Percentiles rank a stretch among this genome's conserved stretches.
Evolutionary conservation across 2,113 vertebrate species (phyloP).

Genomic region (Daphoenositta chrysoptera): DNA sequence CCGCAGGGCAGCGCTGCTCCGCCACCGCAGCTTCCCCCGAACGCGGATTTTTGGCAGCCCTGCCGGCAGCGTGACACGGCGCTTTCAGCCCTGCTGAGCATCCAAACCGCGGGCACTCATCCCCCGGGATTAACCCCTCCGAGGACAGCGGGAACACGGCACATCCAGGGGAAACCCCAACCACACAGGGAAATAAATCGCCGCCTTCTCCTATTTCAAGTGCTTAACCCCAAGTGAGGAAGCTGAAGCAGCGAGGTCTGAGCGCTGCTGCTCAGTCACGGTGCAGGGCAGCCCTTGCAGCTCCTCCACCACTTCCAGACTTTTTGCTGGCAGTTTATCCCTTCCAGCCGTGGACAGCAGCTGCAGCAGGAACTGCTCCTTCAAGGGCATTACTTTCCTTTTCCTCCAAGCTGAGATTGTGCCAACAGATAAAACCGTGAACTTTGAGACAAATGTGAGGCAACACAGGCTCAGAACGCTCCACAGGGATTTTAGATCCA

Average conservation of each 20-base stretch:
- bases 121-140: not conserved
- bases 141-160: not conserved
- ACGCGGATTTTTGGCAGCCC: not conserved
- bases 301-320: not conserved
- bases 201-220: not conserved
- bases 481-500: rapidly evolving
- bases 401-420: not conserved
- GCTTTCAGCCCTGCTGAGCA: not conserved
- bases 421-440: not conserved
- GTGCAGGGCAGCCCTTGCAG: not conserved
- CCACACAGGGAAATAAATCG: not conserved
- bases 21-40: not conserved
- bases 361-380: not conserved
- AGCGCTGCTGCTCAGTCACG: not conserved
- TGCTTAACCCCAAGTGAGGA: rapidly evolving
- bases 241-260: not conserved
- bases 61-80: not conserved
- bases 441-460: not conserved
- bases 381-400: not conserved
- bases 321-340: rapidly evolving
- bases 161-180: not conserved
- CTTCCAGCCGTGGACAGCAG: rapidly evolving
- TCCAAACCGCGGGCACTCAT: not conserved
- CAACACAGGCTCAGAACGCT: rapidly evolving
- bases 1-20: not conserved